These are phyloP conservation scores for Meandrusa payeni DNA, from an alignment of 2,888 invertebrate genomes.

Conservation along the genomic window DNA sequence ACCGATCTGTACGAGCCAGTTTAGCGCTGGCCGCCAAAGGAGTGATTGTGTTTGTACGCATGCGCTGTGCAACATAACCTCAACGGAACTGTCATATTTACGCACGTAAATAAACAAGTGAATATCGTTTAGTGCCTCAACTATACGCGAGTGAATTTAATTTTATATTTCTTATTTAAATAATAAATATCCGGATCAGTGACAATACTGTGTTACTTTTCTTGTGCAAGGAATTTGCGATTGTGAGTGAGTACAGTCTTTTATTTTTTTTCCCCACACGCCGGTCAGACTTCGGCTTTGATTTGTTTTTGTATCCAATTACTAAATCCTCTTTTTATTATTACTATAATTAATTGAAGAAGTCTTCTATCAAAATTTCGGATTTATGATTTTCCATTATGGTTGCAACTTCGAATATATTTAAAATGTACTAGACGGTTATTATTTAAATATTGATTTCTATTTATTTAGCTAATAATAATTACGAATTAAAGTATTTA, in stretches of 20 bases:
- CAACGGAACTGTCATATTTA: constrained; percentile 53
- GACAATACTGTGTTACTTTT: constrained; percentile 41
- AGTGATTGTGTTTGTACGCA: constrained; percentile 50
- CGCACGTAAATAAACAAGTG: constrained; percentile 73
- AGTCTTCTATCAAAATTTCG: too few species aligned
- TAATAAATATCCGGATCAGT: constrained; percentile 26
- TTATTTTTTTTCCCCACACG: constrained; percentile 56
- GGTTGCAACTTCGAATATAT: too few species aligned
- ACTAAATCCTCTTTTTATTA: background rate
- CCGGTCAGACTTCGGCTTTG: constrained; percentile 51
- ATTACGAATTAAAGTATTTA: too few species aligned
- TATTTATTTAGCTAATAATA: too few species aligned
- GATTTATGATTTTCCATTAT: too few species aligned
- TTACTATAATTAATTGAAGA: background rate
- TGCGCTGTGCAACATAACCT: constrained; percentile 46
- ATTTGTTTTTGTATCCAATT: constrained; percentile 54
- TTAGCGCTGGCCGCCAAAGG: constrained; percentile 49
- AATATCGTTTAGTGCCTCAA: constrained; percentile 47
- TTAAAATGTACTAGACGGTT: too few species aligned
- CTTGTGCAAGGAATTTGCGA: constrained; percentile 61
- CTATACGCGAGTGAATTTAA: constrained; percentile 35
- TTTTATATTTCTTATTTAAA: constrained; percentile 26
- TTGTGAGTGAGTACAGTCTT: constrained; percentile 63
- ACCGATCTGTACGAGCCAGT: constrained; percentile 48
- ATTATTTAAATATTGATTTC: too few species aligned